Base-by-base conservation (phyloP, 2,888 invertebrate species). In the Leptura quadrifasciata region DNA sequence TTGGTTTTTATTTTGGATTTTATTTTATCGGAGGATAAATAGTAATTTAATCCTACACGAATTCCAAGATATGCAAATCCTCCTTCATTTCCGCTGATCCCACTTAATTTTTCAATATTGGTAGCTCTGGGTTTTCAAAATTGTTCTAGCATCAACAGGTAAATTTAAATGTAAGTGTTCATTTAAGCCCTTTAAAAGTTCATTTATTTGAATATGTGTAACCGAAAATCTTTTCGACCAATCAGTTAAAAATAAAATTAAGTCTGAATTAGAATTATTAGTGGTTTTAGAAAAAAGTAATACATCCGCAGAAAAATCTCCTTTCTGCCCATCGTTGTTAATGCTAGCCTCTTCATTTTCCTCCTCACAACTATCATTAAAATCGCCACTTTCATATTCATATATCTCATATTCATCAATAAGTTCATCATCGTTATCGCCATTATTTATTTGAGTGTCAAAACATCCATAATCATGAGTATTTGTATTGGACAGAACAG, bases 21-120 rank as follows among this genome's bases (percentile, higher is more conserved):
- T 24, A 24, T 24, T 24, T 24, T 17, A 27, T 27, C 24, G 35
- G 31, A 31, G 2, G 63, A 63, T 17, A 31, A 63, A 63, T 35
- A 27, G 4, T 2, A 8, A 24, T 31, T 15, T 35, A 31, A 8
- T 6, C 18, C 18, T n/a, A 17, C 1, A 18, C 9, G 39, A 17
- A 64, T 64, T 2, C 64, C 39, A n/a, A 64, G 2, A 17, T 64
- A 64, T n/a, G 12, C 12, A 15, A 64, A 64, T 64, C 35, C 64
- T 3, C 64, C 64, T n/a, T 15, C 17, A 18, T 18, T 39, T 18
- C 64, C 39, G 12, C 39, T 18, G 35, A 47, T 64, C 9, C 18
- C 17, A 64, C 39, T 47, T 39, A 64, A 35, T 55, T 18, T 6
- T 18, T 10, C 20, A 55, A 55, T 18, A 12, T 18, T 55, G 18